Evolutionary conservation across 2,113 vertebrate genomes (phyloP), one percentile per base, ranked within the genome.

Genomic region (Noturus placidus): DNA sequence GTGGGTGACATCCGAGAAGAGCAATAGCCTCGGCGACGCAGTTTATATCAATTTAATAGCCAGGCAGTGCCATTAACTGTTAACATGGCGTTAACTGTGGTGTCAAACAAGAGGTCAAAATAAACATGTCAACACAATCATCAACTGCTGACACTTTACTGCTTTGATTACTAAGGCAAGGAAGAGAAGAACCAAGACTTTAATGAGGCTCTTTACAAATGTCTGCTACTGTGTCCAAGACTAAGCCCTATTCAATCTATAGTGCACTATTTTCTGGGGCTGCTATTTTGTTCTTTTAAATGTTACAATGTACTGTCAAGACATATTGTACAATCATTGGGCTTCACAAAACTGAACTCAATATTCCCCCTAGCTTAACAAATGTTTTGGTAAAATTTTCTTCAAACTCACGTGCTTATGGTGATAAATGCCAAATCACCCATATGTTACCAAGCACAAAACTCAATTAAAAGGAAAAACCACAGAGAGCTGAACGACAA

Each of bases 1-100:
- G 20, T 54, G 30, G 42, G 85, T 67, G 74, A n/a, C 63, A 67
- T 69, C 61, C 20, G 50, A 81, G 46, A 86, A 81, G n/a, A 87
- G 42, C 1, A 81, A 35, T 7, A 38, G 61, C 63, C 50, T 70
- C 42, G 61, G 33, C 70, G 74, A 38, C 4, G 10, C 76, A 54
- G 65, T 46, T 61, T 52, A 38, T 81, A 81, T 87, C 50, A 67
- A 70, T 81, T 81, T 57, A 81, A 86, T 87, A 87, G 77, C 63
- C 63, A 30, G 74, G 33, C 61, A 70, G 30, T 10, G 22, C 42
- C 63, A 87, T 70, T 61, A 82, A 82, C 3, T 4, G 33, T 59
- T 61, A 27, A 61, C 33, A 61, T 42, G 22, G 20, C 79, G 42
- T 46, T 82, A 33, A 82, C 52, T 80, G 52, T 52, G 56, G n/a